Conservation (phyloP, 1,140 invertebrate genomes). For the Zaprionus tsacasi region DNA sequence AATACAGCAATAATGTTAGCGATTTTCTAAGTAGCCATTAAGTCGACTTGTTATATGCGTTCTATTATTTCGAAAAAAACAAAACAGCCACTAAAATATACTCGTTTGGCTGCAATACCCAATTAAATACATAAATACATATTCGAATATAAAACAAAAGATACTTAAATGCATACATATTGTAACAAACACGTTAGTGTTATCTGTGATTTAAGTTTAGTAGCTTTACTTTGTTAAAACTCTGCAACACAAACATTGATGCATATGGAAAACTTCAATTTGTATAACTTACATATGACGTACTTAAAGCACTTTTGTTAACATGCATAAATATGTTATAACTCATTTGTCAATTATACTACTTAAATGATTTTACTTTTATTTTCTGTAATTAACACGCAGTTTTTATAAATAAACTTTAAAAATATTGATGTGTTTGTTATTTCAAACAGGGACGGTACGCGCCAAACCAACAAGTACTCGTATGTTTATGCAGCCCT, state of each 20-base stretch:
- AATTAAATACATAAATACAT: constrained; percentile 25
- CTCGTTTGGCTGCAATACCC: constrained; percentile 5
- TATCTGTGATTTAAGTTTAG: constrained; percentile 84
- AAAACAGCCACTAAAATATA: constrained; percentile 25
- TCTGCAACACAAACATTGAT: constrained; percentile 53
- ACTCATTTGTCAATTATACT: constrained; percentile 74
- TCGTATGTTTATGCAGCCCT: too few relatives aligned
- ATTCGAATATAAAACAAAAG: constrained; percentile 26
- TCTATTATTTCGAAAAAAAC: constrained; percentile 50
- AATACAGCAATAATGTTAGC: constrained; percentile 64
- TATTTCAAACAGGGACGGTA: not conserved
- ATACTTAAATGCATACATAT: constrained; percentile 59
- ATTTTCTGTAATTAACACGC: constrained; percentile 65
- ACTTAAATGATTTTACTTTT: constrained; percentile 46
- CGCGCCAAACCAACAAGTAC: not conserved
- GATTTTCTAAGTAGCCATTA: constrained; percentile 70
- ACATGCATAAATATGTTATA: constrained; percentile 66
- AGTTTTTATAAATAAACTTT: constrained; percentile 77
- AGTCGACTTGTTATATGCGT: constrained; percentile 63
- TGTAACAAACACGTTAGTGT: constrained; percentile 82
- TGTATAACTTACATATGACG: constrained; percentile 62
- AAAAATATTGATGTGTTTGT: constrained; percentile 39
- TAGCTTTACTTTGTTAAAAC: constrained; percentile 81
- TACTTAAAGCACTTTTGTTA: constrained; percentile 56
- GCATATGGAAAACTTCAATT: constrained; percentile 51